Conservation (phyloP, 2,888 invertebrate species). For the Axea sp. region DNA sequence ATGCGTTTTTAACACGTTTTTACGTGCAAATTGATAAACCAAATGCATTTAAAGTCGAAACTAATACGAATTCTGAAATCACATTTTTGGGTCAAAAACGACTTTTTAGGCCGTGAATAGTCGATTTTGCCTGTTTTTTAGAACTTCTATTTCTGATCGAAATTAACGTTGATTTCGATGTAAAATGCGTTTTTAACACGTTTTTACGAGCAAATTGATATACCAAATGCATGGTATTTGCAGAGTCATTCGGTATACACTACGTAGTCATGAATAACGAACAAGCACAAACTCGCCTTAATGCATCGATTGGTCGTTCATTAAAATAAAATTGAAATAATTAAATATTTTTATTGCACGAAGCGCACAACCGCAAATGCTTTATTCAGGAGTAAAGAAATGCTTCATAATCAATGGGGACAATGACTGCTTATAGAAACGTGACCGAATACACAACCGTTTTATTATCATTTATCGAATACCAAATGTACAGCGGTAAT, state of each 20-base stretch:
- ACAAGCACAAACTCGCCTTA: constrained; percentile 55
- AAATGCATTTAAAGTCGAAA: no score
- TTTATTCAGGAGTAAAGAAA: constrained; percentile 23
- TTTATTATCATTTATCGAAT: constrained; percentile 30
- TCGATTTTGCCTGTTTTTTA: no score
- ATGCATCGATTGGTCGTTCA: constrained; percentile 51
- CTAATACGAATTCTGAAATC: no score
- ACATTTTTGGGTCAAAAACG: no score
- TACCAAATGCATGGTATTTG: no score
- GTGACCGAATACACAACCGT: constrained; percentile 10
- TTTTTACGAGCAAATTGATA: no score
- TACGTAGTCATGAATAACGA: constrained; percentile 56
- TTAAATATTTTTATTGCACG: constrained; percentile 47
- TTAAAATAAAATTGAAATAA: constrained; percentile 55
- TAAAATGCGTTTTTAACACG: no score
- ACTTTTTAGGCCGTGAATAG: no score
- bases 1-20: no score
- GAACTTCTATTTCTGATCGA: no score
- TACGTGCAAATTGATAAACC: no score
- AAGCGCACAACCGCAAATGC: constrained; percentile 10
- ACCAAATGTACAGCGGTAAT: constrained; percentile 8
- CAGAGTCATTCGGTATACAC: constrained; percentile 58
- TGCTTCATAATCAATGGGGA: constrained; percentile 24
- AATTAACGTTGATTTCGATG: no score
- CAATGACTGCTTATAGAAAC: constrained; percentile 12